Evolutionary conservation across 2,113 vertebrate genomes (phyloP), one percentile per base, ranked within the genome.

Genomic region (Pan paniscus): DNA sequence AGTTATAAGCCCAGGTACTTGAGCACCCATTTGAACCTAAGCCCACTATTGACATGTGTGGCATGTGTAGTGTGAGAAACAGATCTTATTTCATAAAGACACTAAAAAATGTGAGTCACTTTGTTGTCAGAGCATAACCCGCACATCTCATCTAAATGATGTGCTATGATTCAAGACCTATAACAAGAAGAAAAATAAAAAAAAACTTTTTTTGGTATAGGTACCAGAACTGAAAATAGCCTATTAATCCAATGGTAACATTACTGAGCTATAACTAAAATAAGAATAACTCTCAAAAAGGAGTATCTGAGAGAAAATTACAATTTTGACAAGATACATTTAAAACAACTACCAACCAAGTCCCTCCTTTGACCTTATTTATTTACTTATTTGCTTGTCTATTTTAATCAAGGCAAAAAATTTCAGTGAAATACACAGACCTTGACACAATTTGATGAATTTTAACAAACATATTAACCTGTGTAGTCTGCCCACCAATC

Each of bases 121-220:
- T 30, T 79, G 38, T 52, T 89, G 30, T 27, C 2, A 27, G 25
- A 61, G 43, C 1, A 43, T 67, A 22, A 59, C 38, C 22, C 46
- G 55, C 27, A 57, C 35, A 64, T 32, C 25, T 76, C 30, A 46
- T 52, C 38, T 11, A 50, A 91, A 93, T 6, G 95, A 59, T 59
- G 81, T 95, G 90, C 4, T 3, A 0, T 98, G 43, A 48, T 96
- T 98, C 87, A 96, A 89, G 57, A 96, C 25, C 8, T 96, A 96
- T 84, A 83, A 96, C 97, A 98, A 98, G 35, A 50, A 75, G 38
- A 96, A 94, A 98, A 70, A 76, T 27, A 93, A 88, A 32, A 91
- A 91, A 96, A 6, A 18, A 59, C 82, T 79, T 92, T 94, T 67
- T 72, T 64, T 94, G 30, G 52, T 52, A 55, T 4, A 72, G 22